phyloP scores from a whole-genome alignment of 2,888 invertebrate species.

The Drosophila borborema region DNA sequence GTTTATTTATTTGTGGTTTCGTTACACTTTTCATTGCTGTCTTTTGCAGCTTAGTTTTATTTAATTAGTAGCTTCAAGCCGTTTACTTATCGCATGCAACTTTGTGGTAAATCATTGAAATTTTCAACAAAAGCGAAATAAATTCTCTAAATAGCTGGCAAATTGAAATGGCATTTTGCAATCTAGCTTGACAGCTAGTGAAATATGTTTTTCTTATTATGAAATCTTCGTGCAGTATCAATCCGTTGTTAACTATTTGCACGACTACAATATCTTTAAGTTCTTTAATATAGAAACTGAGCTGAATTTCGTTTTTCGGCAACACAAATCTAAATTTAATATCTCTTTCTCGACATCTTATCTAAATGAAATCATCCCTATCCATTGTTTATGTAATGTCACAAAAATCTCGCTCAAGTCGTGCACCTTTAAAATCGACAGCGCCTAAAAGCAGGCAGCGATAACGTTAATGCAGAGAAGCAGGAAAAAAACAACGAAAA shows the following conservation, averaged over 20 bases:
- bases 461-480: constrained; percentile 1
- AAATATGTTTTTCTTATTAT: too few relatives aligned
- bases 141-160: neutral
- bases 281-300: too few relatives aligned
- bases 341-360: neutral
- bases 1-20: constrained; percentile 17
- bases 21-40: constrained; percentile 11
- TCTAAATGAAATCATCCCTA: neutral
- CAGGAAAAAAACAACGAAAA: constrained; percentile 9
- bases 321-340: neutral
- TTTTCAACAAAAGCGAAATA: neutral
- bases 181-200: neutral
- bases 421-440: constrained; percentile 12
- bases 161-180: neutral
- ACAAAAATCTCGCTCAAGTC: neutral
- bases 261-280: neutral
- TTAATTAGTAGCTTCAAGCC: constrained; percentile 38
- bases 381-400: constrained; percentile 18
- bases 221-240: too few relatives aligned
- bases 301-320: neutral
- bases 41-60: constrained; percentile 21
- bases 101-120: neutral
- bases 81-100: too few relatives aligned
- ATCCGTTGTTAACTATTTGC: neutral
- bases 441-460: constrained; percentile 21